phyloP scores from a whole-genome alignment of 2,113 vertebrate species.

The Myanophis thanlyinensis region DNA sequence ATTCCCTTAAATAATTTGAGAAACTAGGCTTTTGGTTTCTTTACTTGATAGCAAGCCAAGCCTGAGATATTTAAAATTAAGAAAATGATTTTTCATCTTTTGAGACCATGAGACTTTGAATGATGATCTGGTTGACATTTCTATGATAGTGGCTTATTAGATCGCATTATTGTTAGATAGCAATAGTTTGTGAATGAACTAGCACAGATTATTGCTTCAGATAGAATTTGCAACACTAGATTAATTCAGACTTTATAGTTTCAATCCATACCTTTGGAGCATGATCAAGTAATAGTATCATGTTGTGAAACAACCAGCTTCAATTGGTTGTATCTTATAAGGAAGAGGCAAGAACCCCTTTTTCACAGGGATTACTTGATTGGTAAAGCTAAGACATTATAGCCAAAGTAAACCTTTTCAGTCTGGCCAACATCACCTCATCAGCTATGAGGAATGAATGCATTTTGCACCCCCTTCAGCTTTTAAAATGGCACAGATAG shows the following conservation, averaged over 20 bases:
- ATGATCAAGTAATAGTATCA: background rate
- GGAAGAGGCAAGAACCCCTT: background rate
- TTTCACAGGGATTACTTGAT: background rate
- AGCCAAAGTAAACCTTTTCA: constrained; percentile 6
- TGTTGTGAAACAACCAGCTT: background rate
- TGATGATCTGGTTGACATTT: background rate
- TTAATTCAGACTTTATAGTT: background rate
- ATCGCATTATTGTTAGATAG: background rate
- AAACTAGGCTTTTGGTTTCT: background rate
- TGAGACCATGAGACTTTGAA: background rate
- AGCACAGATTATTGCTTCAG: background rate
- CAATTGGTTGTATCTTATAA: background rate
- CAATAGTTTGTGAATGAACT: background rate
- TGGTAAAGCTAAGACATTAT: background rate
- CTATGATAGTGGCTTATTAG: background rate
- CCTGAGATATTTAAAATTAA: background rate
- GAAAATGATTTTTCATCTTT: background rate
- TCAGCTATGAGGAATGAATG: background rate
- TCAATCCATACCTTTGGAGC: background rate
- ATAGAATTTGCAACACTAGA: background rate
- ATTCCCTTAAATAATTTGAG: background rate
- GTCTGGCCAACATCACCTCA: background rate
- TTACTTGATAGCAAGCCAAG: background rate
- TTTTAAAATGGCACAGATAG: background rate
- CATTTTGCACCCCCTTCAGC: background rate